These are phyloP conservation scores for Haemorhous mexicanus DNA, from an alignment of 2,113 vertebrate genomes.

Conservation along the genomic window DNA sequence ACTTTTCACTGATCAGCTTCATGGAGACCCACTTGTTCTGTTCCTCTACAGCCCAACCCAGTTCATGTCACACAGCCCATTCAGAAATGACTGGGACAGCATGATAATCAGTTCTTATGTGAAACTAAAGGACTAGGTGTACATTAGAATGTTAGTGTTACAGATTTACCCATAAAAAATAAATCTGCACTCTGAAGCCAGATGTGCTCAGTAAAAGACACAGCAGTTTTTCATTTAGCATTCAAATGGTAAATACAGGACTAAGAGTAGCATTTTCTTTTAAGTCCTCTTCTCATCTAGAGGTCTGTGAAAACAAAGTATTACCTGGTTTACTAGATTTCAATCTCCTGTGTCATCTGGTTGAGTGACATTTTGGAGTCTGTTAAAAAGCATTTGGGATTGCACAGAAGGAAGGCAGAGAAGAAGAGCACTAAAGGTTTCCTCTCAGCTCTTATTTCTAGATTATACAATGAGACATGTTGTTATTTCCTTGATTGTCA, in stretches of 20 bases:
- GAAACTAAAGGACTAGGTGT: not conserved
- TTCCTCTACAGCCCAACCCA: not conserved
- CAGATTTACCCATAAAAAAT: not conserved
- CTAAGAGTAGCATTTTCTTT: not conserved
- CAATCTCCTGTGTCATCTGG: not conserved
- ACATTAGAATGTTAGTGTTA: not conserved
- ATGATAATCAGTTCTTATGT: not conserved
- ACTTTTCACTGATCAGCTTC: not conserved
- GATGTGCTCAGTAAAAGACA: not conserved
- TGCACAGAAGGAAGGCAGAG: constrained; percentile 17
- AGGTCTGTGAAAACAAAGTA: constrained; percentile 23
- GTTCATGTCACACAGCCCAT: not conserved
- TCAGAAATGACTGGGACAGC: not conserved
- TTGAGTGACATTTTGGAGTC: constrained; percentile 20
- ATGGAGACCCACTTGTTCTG: not conserved
- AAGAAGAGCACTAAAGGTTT: not conserved
- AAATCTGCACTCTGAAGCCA: not conserved
- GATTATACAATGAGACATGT: not conserved
- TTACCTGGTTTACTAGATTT: constrained; percentile 48
- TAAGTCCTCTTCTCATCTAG: not conserved
- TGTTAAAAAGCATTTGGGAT: constrained; percentile 22
- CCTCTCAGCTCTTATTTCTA: constrained; percentile 9
- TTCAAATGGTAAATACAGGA: constrained; percentile 16
- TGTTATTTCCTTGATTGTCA: not conserved
- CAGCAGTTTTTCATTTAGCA: not conserved